Conservation (phyloP, 2,888 invertebrate species). For the Trichopoda pennipes region DNA sequence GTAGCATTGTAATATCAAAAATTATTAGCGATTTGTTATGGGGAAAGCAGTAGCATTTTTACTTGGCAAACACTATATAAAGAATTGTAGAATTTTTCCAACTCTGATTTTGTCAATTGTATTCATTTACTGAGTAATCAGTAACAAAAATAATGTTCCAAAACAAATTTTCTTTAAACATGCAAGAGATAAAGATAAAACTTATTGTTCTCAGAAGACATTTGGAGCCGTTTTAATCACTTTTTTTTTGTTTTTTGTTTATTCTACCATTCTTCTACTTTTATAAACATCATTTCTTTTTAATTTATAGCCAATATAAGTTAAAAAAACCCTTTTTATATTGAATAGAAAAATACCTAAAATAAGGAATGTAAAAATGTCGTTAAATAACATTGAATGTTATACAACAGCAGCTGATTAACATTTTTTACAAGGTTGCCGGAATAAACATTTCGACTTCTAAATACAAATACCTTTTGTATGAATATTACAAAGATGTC, state of each 20-base stretch:
- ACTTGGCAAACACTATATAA: too few relatives aligned
- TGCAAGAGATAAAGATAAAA: background rate
- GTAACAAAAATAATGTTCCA: slow-evolving; percentile 17
- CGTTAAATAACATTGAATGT: background rate
- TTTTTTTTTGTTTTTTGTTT: too few relatives aligned
- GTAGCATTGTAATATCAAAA: too few relatives aligned
- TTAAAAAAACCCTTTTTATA: background rate
- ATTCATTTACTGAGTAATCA: too few relatives aligned
- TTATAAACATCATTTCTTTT: background rate
- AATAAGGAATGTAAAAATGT: background rate
- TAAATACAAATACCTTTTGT: background rate
- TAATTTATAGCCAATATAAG: background rate
- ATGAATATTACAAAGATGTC: background rate
- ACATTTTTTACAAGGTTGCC: background rate
- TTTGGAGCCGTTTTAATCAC: background rate
- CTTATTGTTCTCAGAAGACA: background rate
- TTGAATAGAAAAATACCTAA: background rate
- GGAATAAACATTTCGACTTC: background rate
- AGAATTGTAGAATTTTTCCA: too few relatives aligned
- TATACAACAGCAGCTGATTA: background rate
- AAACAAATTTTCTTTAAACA: slow-evolving; percentile 42
- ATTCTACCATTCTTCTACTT: too few relatives aligned
- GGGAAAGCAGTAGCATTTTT: too few relatives aligned
- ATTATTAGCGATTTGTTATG: too few relatives aligned
- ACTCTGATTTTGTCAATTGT: too few relatives aligned